Evolutionary conservation across 2,113 vertebrate species (phyloP).

Genomic region (Paracanthobrama guichenoti): DNA sequence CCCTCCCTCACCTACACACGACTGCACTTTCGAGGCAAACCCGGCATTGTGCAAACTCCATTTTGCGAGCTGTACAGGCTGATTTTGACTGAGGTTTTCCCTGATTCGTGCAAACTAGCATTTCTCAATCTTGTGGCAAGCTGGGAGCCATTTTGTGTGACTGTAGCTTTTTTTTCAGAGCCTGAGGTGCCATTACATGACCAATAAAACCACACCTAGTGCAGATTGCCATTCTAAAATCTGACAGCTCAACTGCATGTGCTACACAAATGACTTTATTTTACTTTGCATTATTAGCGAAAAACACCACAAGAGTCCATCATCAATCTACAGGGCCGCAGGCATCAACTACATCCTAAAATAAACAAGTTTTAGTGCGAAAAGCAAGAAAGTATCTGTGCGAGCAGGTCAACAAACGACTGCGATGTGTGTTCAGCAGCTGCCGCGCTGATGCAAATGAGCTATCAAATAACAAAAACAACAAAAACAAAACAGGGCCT

Average conservation of each 20-base stretch:
- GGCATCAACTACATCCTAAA: conserved; percentile 8
- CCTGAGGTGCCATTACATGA: conserved; percentile 20
- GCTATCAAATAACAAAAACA: conserved; percentile 72
- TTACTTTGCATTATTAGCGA: not conserved
- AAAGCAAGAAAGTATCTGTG: conserved; percentile 33
- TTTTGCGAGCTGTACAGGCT: not conserved
- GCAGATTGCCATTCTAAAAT: conserved; percentile 13
- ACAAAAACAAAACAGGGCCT: conserved; percentile 63
- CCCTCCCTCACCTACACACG: conserved; percentile 20
- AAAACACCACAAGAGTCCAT: not conserved
- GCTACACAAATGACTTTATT: not conserved
- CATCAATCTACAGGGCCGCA: not conserved
- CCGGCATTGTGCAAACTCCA: not conserved
- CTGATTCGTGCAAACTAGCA: not conserved
- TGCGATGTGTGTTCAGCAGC: conserved; percentile 65
- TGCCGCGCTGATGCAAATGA: conserved; percentile 72
- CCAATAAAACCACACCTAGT: conserved; percentile 29
- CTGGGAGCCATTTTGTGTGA: conserved; percentile 28
- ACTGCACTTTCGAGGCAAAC: conserved; percentile 4
- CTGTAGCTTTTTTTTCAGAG: not conserved
- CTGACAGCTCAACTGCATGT: conserved; percentile 5
- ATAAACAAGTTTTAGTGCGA: conserved; percentile 22
- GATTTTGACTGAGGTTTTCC: conserved; percentile 8
- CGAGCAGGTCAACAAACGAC: conserved; percentile 40
- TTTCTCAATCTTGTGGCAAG: conserved; percentile 4